Evolutionary conservation across 1,140 invertebrate genomes (phyloP), one percentile per base, ranked within the genome.

Genomic region (Solen grandis): DNA sequence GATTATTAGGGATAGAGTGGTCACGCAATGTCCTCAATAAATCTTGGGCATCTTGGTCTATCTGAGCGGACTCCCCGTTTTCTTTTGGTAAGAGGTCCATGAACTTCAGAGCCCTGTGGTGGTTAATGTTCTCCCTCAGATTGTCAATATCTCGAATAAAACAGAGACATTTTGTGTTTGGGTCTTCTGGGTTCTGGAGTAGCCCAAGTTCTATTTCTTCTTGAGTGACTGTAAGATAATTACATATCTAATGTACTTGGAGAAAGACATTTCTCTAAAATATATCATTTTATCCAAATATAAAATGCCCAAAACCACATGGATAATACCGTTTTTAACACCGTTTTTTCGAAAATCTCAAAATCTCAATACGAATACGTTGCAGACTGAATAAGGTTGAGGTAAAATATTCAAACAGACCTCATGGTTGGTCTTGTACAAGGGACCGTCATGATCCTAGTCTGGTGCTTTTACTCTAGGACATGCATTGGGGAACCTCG

Each of bases 141-240:
- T 99, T 98, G 90, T 98, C 98, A 88, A 99, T 99, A 89, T 98
- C 97, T 62, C 98, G 94, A 1, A 99, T 95, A 88, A 98, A 99
- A 0, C 97, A 97, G 22, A 99, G 59, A 87, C 97, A 97, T 92
- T 99, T 97, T 88, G 98, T 97, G 91, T 97, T 98, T 0, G 97
- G 98, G 86, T 98, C 98, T 25, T 57, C 8, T 1, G 55, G 57
- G 10, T 73, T 97, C 84, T 96, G 97, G 16, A 99, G 89, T 33
- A 99, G 94, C 0, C 98, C 98, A 86, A 98, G 97, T 69, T 99
- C 98, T 0, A 99, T 97, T 93, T 99, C 98, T 63, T 98, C 93
- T 93, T 99, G 98, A 14, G 77, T 80, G 5, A 80, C 77, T 80
- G 46, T 36, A 80, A 80, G 5, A 68, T 27, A 1, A 41, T 5